phyloP scores from a whole-genome alignment of 2,113 vertebrate species.

The Datnioides undecimradiatus region DNA sequence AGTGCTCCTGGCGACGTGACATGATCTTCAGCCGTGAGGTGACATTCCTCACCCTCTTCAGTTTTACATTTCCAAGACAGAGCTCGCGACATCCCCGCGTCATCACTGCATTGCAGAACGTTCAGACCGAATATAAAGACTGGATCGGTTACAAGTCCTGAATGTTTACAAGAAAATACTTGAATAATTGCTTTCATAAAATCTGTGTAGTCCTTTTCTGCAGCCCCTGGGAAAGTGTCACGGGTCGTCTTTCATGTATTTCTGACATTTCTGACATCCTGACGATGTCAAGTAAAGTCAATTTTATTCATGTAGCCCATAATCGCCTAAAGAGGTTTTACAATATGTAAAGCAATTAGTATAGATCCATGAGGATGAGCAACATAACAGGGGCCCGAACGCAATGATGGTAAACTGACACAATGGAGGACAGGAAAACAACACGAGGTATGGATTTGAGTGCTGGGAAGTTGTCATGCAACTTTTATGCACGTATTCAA shows the following conservation, averaged over 20 bases:
- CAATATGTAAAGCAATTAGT: rapidly evolving
- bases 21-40: not conserved
- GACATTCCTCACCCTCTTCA: slow-evolving; percentile 26
- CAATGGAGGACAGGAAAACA: no score
- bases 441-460: not conserved
- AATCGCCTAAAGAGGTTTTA: not conserved
- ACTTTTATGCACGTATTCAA: not conserved
- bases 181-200: no score
- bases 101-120: not conserved
- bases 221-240: not conserved
- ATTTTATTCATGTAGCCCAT: not conserved
- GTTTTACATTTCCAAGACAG: slow-evolving; percentile 8
- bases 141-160: not conserved
- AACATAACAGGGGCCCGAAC: not conserved
- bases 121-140: not conserved
- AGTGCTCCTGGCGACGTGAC: not conserved
- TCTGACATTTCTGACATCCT: not conserved
- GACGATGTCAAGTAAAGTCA: not conserved
- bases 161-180: not conserved
- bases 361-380: no score
- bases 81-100: not conserved
- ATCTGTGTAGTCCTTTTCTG: no score
- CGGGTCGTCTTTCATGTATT: not conserved
- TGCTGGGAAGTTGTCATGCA: not conserved
- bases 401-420: no score